These are phyloP conservation scores for Tetragnatha montana DNA, from an alignment of 2,888 invertebrate species.

Conservation along the genomic window DNA sequence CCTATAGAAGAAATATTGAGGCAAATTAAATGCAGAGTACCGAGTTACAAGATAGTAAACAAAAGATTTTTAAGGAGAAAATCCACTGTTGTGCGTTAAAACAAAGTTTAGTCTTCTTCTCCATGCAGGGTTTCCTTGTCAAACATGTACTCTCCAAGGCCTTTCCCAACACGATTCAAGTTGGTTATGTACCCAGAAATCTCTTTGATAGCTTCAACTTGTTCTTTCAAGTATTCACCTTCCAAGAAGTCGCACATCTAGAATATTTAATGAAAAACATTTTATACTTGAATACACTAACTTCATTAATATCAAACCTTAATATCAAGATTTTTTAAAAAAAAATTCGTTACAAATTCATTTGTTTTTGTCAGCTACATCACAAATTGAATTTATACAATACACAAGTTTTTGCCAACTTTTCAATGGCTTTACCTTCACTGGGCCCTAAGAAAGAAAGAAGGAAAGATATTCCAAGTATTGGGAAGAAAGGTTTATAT, in stretches of 20 bases:
- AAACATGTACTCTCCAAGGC: conserved; percentile 80
- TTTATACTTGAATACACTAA: neutral
- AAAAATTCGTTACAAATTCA: neutral
- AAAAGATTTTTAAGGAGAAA: neutral
- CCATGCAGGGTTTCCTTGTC: conserved; percentile 77
- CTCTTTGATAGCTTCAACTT: conserved; percentile 82
- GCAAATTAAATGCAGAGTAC: neutral
- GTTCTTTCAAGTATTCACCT: conserved; percentile 83
- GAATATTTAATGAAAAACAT: neutral
- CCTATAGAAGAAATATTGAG: neutral
- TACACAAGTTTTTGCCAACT: too few relatives aligned
- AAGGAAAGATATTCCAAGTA: too few relatives aligned
- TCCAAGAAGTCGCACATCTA: conserved; percentile 84
- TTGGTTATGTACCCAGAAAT: conserved; percentile 80
- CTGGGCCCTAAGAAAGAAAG: too few relatives aligned
- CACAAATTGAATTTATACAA: too few relatives aligned
- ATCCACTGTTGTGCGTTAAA: neutral
- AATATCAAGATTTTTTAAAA: neutral
- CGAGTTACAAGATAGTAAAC: neutral
- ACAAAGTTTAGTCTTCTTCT: conserved; percentile 47
- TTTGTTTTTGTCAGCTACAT: too few relatives aligned
- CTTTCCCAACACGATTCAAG: conserved; percentile 79
- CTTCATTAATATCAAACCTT: neutral
- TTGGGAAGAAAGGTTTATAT: too few relatives aligned
- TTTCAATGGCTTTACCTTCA: too few relatives aligned